A percentile compares a stretch with the other conserved stretches of the same genome.
Evolutionary conservation across 1,140 invertebrate species (phyloP).

Genomic region (Drosophila sechellia): DNA sequence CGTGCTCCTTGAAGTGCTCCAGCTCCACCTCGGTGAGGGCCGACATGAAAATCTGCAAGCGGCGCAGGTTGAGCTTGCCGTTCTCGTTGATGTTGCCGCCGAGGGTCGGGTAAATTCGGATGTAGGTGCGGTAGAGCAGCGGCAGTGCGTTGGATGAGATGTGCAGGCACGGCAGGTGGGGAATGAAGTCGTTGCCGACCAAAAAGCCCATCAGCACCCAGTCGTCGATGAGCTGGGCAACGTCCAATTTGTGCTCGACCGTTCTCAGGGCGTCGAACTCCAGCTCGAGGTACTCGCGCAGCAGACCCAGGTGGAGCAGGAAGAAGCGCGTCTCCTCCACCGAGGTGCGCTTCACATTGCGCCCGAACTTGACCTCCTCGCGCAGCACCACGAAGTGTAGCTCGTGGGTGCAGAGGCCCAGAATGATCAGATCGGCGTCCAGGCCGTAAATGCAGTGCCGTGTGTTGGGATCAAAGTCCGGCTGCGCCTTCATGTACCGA

Average conservation of each 20-base stretch:
- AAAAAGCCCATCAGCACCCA: slow-evolving; percentile 97
- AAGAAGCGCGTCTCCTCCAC: slow-evolving; percentile 97
- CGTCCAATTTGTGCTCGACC: slow-evolving; percentile 89
- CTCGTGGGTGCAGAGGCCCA: slow-evolving; percentile 96
- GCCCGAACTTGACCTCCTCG: slow-evolving; percentile 94
- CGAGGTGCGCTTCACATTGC: slow-evolving; percentile 87
- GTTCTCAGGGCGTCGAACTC: slow-evolving; percentile 93
- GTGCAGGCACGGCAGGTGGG: slow-evolving; percentile 96
- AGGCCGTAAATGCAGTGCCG: slow-evolving; percentile 97
- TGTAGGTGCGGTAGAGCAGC: slow-evolving; percentile 95
- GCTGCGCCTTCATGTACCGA: slow-evolving; percentile 92
- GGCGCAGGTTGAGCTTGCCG: slow-evolving; percentile 92
- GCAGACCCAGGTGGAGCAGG: slow-evolving; percentile 94
- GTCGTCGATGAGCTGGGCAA: slow-evolving; percentile 91
- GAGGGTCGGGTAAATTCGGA: slow-evolving; percentile 92
- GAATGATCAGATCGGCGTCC: slow-evolving; percentile 98
- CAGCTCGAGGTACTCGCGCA: slow-evolving; percentile 96
- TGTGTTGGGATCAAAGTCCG: slow-evolving; percentile 94
- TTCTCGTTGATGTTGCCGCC: slow-evolving; percentile 97
- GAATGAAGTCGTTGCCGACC: slow-evolving; percentile 99
- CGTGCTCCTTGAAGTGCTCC: slow-evolving; percentile 93
- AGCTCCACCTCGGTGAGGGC: slow-evolving; percentile 92
- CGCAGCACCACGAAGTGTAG: slow-evolving; percentile 96
- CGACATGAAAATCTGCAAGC: slow-evolving; percentile 95
- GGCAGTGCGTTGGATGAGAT: slow-evolving; percentile 95